phyloP scores from a whole-genome alignment of 2,797 vertebrate species.

The Phrynocephalus forsythii region DNA sequence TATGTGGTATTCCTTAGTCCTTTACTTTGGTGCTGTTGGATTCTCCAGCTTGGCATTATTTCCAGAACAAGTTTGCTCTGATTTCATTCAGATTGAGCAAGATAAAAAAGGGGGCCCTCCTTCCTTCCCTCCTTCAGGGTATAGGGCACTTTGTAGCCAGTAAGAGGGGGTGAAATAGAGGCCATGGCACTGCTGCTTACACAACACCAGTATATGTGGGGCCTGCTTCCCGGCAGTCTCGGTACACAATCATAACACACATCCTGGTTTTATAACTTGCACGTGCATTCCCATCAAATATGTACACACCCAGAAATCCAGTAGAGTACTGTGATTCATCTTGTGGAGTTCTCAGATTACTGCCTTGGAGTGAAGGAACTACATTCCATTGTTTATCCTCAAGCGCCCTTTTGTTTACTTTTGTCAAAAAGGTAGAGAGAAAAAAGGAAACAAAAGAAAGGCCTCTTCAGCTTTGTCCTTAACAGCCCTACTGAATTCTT shows the following conservation, averaged over 20 bases:
- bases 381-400: slow-evolving; percentile 1
- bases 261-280: slow-evolving; percentile 31
- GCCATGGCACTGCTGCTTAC: accelerated
- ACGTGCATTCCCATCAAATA: slow-evolving; percentile 21
- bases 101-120: not conserved
- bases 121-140: slow-evolving; percentile 15
- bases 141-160: slow-evolving; percentile 8
- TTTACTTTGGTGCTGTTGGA: accelerated
- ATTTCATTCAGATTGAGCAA: slow-evolving; percentile 38
- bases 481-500: not conserved
- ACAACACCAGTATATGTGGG: accelerated
- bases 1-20: not conserved
- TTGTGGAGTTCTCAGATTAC: slow-evolving; percentile 15
- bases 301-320: slow-evolving; percentile 21
- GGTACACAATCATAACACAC: slow-evolving; percentile 25
- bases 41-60: accelerated
- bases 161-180: slow-evolving; percentile 12
- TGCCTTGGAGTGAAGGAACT: not conserved
- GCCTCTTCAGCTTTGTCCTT: not conserved
- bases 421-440: not conserved
- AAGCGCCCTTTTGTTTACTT: not conserved
- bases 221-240: slow-evolving; percentile 26
- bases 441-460: not conserved
- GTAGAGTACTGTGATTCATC: slow-evolving; percentile 12
- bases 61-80: not conserved